These are phyloP conservation scores for Carcinoscorpius rotundicauda DNA, from an alignment of 1,140 invertebrate genomes.

Conservation along the genomic window DNA sequence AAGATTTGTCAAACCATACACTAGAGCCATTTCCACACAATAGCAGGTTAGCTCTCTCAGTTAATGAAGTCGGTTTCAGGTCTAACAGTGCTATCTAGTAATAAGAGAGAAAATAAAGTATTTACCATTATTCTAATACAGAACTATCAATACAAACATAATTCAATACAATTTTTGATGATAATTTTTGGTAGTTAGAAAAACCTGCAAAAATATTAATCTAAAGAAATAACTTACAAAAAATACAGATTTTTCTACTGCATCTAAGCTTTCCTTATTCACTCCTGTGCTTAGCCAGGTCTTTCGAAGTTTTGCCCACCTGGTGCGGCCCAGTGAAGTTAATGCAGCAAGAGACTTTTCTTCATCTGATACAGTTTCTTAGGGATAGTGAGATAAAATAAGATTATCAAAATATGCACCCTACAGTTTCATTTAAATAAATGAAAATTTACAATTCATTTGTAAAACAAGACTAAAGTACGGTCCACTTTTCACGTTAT, in stretches of 20 bases:
- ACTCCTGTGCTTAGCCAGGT: slow-evolving; percentile 34
- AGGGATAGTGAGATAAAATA: slow-evolving; percentile 10
- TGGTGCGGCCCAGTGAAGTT: slow-evolving; percentile 35
- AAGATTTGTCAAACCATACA: slow-evolving; percentile 41
- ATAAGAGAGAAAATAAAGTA: not conserved
- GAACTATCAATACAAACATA: not conserved
- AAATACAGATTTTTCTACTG: slow-evolving; percentile 36
- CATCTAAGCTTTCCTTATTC: slow-evolving; percentile 36
- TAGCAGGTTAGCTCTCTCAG: slow-evolving; percentile 33
- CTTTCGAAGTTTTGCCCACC: slow-evolving; percentile 36
- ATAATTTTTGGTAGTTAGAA: not conserved
- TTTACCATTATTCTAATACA: not conserved
- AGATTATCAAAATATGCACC: too few species aligned
- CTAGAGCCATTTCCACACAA: slow-evolving; percentile 36
- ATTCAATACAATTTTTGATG: not conserved
- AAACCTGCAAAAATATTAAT: not conserved
- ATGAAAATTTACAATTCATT: too few species aligned
- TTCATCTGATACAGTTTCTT: slow-evolving; percentile 30
- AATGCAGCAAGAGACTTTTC: slow-evolving; percentile 35
- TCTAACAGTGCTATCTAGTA: slow-evolving; percentile 32
- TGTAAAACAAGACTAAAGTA: too few species aligned
- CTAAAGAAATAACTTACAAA: slow-evolving; percentile 30
- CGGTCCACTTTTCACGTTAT: too few species aligned
- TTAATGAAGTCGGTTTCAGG: slow-evolving; percentile 30
- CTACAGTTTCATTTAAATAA: too few species aligned